Evolutionary conservation across 2,797 vertebrate species (phyloP).

Genomic region (Acrossocheilus fasciatus): DNA sequence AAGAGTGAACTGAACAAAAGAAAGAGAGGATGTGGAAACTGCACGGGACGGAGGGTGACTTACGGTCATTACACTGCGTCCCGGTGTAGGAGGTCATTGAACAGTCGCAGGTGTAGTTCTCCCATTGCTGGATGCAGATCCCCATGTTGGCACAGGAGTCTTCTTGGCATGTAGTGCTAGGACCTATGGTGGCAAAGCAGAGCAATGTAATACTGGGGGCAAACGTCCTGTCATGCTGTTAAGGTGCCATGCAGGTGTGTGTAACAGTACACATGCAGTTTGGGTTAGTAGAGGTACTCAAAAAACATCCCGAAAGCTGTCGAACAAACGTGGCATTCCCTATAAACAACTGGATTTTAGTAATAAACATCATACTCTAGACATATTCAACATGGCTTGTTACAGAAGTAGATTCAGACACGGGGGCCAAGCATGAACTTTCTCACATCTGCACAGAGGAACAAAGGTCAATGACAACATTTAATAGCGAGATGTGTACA

Average conservation of each 20-base stretch:
- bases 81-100: slow-evolving; percentile 97
- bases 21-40: slow-evolving; percentile 35
- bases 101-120: slow-evolving; percentile 97
- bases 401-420: slow-evolving; percentile 45
- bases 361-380: slow-evolving; percentile 55
- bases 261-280: slow-evolving; percentile 66
- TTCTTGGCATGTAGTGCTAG: slow-evolving; percentile 96
- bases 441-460: slow-evolving; percentile 58
- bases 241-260: slow-evolving; percentile 66
- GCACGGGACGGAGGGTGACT: slow-evolving; percentile 73
- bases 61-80: slow-evolving; percentile 96
- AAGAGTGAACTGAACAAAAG: slow-evolving; percentile 6
- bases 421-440: slow-evolving; percentile 52
- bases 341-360: slow-evolving; percentile 60
- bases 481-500: slow-evolving; percentile 59
- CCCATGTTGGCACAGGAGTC: slow-evolving; percentile 97
- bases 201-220: slow-evolving; percentile 57
- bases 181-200: slow-evolving; percentile 79
- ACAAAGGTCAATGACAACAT: slow-evolving; percentile 59
- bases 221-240: slow-evolving; percentile 48
- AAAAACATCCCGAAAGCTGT: slow-evolving; percentile 55
- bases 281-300: slow-evolving; percentile 63
- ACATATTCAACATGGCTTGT: slow-evolving; percentile 59
- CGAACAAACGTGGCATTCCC: slow-evolving; percentile 64
- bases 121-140: slow-evolving; percentile 97